Evolutionary conservation across 1,140 invertebrate species (phyloP).

Genomic region (Dryas iulia): DNA sequence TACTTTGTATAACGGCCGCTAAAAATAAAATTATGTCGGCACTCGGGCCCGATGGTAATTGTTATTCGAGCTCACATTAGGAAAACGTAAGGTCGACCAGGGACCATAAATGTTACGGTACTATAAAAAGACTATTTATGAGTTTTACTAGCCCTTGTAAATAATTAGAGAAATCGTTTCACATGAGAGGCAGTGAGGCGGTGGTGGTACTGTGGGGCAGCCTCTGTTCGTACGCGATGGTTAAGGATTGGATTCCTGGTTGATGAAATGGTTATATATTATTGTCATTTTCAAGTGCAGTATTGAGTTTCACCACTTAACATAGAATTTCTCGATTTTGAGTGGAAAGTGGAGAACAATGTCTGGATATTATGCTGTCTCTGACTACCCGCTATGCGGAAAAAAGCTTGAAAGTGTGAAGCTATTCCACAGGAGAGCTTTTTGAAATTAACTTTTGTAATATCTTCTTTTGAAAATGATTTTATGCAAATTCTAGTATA

Average conservation of each 20-base stretch:
- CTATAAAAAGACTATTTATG: conserved; percentile 24
- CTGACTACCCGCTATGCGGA: too few relatives aligned
- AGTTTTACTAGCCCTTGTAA: conserved; percentile 14
- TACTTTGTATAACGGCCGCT: conserved; percentile 4
- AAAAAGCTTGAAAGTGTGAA: too few relatives aligned
- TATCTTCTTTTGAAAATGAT: background rate
- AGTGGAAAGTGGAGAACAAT: too few relatives aligned
- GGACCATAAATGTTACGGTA: conserved; percentile 22
- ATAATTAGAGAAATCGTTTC: conserved; percentile 9
- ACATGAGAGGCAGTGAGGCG: too few relatives aligned
- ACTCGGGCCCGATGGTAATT: conserved; percentile 26
- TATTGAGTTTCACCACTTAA: too few relatives aligned
- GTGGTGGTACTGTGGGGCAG: too few relatives aligned
- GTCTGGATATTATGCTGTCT: too few relatives aligned
- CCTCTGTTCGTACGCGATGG: too few relatives aligned
- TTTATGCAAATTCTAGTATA: background rate
- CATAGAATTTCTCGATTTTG: too few relatives aligned
- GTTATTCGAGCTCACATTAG: conserved; percentile 29
- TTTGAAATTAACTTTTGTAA: background rate
- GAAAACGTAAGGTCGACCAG: conserved; percentile 25
- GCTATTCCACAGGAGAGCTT: background rate
- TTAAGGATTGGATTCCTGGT: too few relatives aligned
- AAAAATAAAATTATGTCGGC: conserved; percentile 24
- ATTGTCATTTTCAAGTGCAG: too few relatives aligned
- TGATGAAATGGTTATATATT: too few relatives aligned